A percentile compares a stretch with the other conserved stretches of the same genome.
Evolutionary conservation across 1,140 invertebrate genomes (phyloP).

Genomic region (Battus philenor): DNA sequence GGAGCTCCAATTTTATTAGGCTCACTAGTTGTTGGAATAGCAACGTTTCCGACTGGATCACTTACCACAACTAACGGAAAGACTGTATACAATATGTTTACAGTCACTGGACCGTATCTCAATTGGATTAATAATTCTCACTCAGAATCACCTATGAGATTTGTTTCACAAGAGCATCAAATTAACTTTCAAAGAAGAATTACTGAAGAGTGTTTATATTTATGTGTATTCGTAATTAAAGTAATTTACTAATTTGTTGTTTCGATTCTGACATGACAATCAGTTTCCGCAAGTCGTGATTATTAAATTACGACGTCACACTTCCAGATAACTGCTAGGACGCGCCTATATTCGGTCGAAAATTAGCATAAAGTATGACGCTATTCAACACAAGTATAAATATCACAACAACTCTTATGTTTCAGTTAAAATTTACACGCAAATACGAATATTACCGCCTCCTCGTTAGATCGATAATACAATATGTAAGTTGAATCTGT

Average conservation of each 20-base stretch:
- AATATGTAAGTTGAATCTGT: too few species aligned
- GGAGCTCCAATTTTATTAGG: slow-evolving; percentile 44
- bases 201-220: neutral
- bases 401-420: too few species aligned
- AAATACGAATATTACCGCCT: too few species aligned
- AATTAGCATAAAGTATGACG: slow-evolving; percentile 31
- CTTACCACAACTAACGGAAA: slow-evolving; percentile 23
- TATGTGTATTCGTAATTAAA: slow-evolving; percentile 1
- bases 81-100: slow-evolving; percentile 44
- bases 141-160: neutral
- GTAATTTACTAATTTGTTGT: neutral
- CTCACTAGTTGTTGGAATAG: slow-evolving; percentile 34
- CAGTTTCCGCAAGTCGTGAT: neutral
- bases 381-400: neutral
- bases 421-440: too few species aligned
- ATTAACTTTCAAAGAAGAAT: slow-evolving; percentile 19
- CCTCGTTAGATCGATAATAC: too few species aligned
- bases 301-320: slow-evolving; percentile 1
- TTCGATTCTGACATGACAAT: neutral
- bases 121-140: slow-evolving; percentile 39
- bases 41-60: slow-evolving; percentile 27
- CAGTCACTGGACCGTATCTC: slow-evolving; percentile 39
- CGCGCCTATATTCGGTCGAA: slow-evolving; percentile 26
- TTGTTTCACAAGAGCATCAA: slow-evolving; percentile 8
- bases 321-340: neutral